Percentiles rank a stretch among this genome's conserved stretches.
These are phyloP conservation scores for Lepidurus packardi DNA, from an alignment of 1,140 invertebrate species.

Conservation along the genomic window DNA sequence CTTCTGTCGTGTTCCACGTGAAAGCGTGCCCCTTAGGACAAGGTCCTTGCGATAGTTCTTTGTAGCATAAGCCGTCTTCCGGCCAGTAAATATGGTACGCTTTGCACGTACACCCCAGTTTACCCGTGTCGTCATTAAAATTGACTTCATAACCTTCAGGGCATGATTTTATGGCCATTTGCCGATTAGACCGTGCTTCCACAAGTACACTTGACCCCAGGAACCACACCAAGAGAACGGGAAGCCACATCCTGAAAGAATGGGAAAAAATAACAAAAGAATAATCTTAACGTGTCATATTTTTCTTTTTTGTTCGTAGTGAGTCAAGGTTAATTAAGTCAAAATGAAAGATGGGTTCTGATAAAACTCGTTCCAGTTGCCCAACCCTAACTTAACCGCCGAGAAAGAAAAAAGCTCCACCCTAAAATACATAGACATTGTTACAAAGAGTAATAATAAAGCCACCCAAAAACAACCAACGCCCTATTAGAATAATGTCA, in stretches of 20 bases:
- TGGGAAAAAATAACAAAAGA: background rate
- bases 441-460: background rate
- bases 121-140: constrained; percentile 26
- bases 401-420: background rate
- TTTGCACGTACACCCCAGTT: constrained; percentile 30
- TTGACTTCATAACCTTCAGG: constrained; percentile 33
- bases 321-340: constrained; percentile 15
- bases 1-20: constrained; percentile 25
- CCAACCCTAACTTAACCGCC: background rate
- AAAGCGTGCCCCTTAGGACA: constrained; percentile 24
- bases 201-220: background rate
- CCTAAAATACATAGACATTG: background rate
- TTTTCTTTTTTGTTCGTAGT: background rate
- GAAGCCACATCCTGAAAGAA: background rate
- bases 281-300: background rate
- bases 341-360: background rate
- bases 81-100: constrained; percentile 34
- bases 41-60: constrained; percentile 28
- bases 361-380: no score
- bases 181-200: background rate
- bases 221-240: background rate
- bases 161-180: constrained; percentile 30
- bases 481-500: background rate
- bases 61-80: constrained; percentile 30
- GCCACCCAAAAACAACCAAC: background rate